Evolutionary conservation across 2,797 vertebrate species (phyloP), one percentile per base, ranked within the genome.

Genomic region (Pogoniulus pusillus): DNA sequence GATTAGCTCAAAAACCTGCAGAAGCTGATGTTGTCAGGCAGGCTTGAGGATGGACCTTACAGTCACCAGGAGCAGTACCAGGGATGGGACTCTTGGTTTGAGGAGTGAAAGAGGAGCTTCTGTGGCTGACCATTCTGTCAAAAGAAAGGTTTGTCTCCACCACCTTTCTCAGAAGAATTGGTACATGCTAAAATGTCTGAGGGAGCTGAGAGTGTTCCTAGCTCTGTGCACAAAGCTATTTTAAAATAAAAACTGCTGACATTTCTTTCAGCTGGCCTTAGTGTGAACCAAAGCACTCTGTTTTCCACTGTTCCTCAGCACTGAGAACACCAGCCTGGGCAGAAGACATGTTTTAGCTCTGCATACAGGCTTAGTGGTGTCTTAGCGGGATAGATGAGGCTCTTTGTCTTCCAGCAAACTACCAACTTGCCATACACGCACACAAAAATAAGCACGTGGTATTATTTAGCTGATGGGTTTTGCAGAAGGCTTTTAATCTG

Each of bases 171-270:
- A 70, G 66, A 76, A 84, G n/a, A 68, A 43, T 4, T 35, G n/a
- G 57, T 57, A 24, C 22, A 4, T 65, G 43, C 49, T 81, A n/a
- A 78, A 66, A 23, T 20, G 10, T 66, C 12, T 14, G 6, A 79
- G 71, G 57, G 41, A 53, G 4, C 43, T 26, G 66, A 35, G 73
- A 58, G 54, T 1, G 10, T 87, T 82, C 43, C 39, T 70, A 35
- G 37, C 71, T 62, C 70, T 45, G 57, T 81, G 71, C 73, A 34
- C 70, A 82, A 65, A 41, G 12, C 60, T 78, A 8, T 89, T 93
- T 83, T 70, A 51, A 91, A 94, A 70, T 93, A 89, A 86, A 87
- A 93, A 58, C 60, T 82, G 81, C 81, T 72, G 69, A 82, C 41
- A 5, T 39, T 82, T 89, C 64, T 79, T 87, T 89, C 27, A 77